These are phyloP conservation scores for Pavo muticus DNA, from an alignment of 2,113 vertebrate genomes.

Conservation along the genomic window DNA sequence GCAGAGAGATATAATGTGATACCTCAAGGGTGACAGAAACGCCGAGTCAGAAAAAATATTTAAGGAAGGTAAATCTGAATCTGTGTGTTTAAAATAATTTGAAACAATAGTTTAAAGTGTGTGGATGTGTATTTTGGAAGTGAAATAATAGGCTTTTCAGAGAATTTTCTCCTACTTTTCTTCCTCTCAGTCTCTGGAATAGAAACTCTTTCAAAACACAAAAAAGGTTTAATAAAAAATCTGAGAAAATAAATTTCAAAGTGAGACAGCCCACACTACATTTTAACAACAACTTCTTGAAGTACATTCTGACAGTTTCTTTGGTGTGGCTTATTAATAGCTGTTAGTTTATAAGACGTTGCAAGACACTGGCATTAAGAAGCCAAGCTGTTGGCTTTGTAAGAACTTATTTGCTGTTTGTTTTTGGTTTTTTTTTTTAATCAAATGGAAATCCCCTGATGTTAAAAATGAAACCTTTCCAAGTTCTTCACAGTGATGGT, in stretches of 20 bases:
- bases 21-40: background rate
- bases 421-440: background rate
- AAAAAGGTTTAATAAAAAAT: background rate
- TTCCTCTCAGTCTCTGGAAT: background rate
- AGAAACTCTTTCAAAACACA: background rate
- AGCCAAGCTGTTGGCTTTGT: background rate
- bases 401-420: background rate
- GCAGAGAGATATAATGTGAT: background rate
- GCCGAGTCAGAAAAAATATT: background rate
- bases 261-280: background rate
- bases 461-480: background rate
- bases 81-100: background rate
- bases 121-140: background rate
- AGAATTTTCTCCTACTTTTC: background rate
- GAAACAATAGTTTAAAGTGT: background rate
- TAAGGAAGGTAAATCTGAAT: background rate
- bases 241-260: background rate
- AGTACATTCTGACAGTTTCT: background rate
- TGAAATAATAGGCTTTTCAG: background rate
- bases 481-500: background rate
- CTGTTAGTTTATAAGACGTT: background rate
- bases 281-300: background rate
- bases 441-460: background rate
- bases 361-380: background rate
- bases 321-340: background rate